A percentile compares a stretch with the other conserved stretches of the same genome.
phyloP scores from a whole-genome alignment of 1,140 invertebrate genomes.

The Zaprionus kolodkinae region DNA sequence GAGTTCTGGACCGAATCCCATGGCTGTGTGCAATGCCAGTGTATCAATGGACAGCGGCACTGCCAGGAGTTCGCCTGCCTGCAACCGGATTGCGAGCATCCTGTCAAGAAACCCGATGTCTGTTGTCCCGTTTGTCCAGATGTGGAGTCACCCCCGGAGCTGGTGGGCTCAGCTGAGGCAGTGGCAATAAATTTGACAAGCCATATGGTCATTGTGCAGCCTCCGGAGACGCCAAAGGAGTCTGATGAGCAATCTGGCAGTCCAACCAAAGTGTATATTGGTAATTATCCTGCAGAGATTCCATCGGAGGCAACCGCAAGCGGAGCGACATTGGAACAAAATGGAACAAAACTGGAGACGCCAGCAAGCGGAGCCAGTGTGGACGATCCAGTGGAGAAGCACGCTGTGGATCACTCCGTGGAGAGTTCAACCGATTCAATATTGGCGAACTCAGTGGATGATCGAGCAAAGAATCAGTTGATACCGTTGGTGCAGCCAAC shows the following conservation, averaged over 20 bases:
- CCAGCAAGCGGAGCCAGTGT: background rate
- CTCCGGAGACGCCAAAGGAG: background rate
- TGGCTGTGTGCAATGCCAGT: conserved; percentile 50
- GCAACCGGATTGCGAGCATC: conserved; percentile 36
- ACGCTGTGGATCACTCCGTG: background rate
- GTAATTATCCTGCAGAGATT: background rate
- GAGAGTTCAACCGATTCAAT: background rate
- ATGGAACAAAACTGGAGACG: background rate
- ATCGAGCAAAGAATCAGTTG: background rate
- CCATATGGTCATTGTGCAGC: background rate
- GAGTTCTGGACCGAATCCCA: conserved; percentile 48
- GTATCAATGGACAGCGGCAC: conserved; percentile 18
- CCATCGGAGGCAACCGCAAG: background rate
- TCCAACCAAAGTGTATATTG: no score
- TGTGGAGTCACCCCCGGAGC: background rate
- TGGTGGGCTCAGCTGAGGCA: background rate
- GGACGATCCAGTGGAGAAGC: background rate
- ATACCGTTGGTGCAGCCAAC: background rate
- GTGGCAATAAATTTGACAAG: background rate
- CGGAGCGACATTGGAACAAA: no score
- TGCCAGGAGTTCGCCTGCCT: conserved; percentile 34
- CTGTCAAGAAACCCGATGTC: conserved; percentile 28
- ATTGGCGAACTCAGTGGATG: no score
- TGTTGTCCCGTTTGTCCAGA: conserved; percentile 60
- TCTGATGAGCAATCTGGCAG: no score